Evolutionary conservation across 2,888 invertebrate species (phyloP), one percentile per base, ranked within the genome.

Genomic region (Scelioninae gen. 1): DNA sequence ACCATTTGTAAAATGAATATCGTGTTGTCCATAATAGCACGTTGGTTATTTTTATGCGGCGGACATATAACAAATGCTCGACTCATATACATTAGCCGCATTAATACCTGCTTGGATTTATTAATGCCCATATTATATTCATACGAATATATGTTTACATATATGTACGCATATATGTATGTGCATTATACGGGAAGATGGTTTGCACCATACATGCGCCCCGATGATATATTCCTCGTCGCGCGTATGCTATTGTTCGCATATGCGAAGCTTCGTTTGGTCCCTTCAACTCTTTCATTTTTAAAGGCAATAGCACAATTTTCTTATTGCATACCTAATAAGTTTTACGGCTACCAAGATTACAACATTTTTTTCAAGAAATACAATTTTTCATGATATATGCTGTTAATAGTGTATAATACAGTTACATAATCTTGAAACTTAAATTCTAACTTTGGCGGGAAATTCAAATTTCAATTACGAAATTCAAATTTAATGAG

Each of bases 111-210:
- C 87, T 89, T 88, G 88, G 88, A 91, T 91, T 91, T 91, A 91
- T 91, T 91, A 91, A 91, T 91, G 90, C 86, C 88, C 90, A 89
- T 90, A 91, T 91, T 89, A 91, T 90, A 91, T 90, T 90, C 89
- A 87, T 90, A 86, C 86, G 86, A 85, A 86, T 83, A 86, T 83
- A 82, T 72, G 76, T 32, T 23, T 23, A 23, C 23, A 23, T 86
- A 85, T 82, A 83, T 69, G 72, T 15, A 9, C n/a, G 34, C 38
- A 40, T 51, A 63, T 15, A 55, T 65, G 53, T 56, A 34, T 47
- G 47, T 32, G 15, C n/a, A 31, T 85, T 79, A 71, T 77, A 77
- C 71, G 60, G 43, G 58, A 13, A 58, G 69, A 83, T 82, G 65
- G 29, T 78, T 74, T 80, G 83, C 83, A 74, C 78, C 51, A 77